A percentile compares a stretch with the other conserved stretches of the same genome.
These are phyloP conservation scores for Xyliphius kryptos DNA, from an alignment of 2,113 vertebrate species.

Conservation along the genomic window DNA sequence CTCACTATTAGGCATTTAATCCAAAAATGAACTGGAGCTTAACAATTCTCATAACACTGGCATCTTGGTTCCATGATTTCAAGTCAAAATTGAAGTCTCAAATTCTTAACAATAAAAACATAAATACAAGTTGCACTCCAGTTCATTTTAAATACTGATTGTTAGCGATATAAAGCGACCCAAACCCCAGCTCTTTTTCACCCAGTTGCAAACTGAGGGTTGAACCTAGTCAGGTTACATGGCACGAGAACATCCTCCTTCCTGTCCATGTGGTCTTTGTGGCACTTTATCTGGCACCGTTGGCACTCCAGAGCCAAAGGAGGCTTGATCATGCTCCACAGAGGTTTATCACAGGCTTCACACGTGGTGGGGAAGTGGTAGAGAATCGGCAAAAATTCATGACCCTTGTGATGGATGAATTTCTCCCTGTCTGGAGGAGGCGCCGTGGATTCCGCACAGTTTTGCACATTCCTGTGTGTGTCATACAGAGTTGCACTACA, in stretches of 20 bases:
- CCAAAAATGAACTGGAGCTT: constrained; percentile 16
- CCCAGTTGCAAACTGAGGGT: constrained; percentile 30
- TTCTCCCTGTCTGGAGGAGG: constrained; percentile 69
- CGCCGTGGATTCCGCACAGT: constrained; percentile 57
- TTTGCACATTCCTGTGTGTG: constrained; percentile 37
- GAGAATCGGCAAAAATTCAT: constrained; percentile 82
- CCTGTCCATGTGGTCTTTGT: constrained; percentile 85
- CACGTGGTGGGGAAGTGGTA: constrained; percentile 86
- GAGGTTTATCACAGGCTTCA: constrained; percentile 81
- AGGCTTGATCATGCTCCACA: constrained; percentile 87
- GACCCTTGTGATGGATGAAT: constrained; percentile 83
- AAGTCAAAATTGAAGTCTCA: too few species aligned
- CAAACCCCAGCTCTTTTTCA: constrained; percentile 8
- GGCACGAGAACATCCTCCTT: constrained; percentile 79
- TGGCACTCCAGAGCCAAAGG: constrained; percentile 81
- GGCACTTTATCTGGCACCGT: constrained; percentile 83
- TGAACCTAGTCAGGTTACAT: constrained; percentile 50
- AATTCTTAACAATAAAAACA: too few species aligned
- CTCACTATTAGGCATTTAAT: neutral
- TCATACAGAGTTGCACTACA: constrained; percentile 42
- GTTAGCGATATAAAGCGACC: neutral
- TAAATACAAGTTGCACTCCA: neutral
- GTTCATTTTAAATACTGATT: neutral
- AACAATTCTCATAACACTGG: too few species aligned
- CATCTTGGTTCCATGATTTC: too few species aligned